Evolutionary conservation across 2,888 invertebrate genomes (phyloP), one percentile per base, ranked within the genome.

Genomic region (Aphidius colemani): DNA sequence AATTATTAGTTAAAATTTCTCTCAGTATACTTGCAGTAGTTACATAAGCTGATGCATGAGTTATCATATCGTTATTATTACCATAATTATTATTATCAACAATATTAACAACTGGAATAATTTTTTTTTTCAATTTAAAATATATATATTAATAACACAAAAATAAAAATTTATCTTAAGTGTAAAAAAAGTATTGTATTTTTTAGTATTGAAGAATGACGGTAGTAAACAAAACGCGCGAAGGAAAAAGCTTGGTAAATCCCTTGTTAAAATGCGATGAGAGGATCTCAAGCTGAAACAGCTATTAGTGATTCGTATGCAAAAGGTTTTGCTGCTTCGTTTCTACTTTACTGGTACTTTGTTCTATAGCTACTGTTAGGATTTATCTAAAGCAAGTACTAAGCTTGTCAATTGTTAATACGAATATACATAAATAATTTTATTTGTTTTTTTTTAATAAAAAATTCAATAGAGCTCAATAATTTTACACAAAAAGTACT

Each of bases 221-320:
- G 44, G 30, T 44, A 55, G 55, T 43, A 44, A 55, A 44, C 55
- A 55, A 55, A 44, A 45, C 44, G 13, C 45, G 18, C 11, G 43
- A 18, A 55, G 58, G 53, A 56, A 61, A 63, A 53, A 64, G 46
- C 58, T 18, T 40, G 11, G 45, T 49, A 53, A 68, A 70, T 70
- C 64, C 66, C 68, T 64, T 68, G 68, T 70, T 68, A 67, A 69
- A 70, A 68, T 67, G 68, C 66, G 65, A 70, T 67, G 62, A 63
- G 61, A 56, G 64, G 51, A 48, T 61, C 55, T 48, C 13, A 51
- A 67, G 62, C 65, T 68, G 50, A 53, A 66, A 55, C 51, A 58
- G 59, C 57, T 62, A 68, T 69, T 66, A 65, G 57, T 64, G 48
- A 65, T 43, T 62, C 50, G 45, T 60, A 61, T 58, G 44, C 49